phyloP scores from a whole-genome alignment of 2,797 vertebrate genomes.

The Acanthurus leucopareius region DNA sequence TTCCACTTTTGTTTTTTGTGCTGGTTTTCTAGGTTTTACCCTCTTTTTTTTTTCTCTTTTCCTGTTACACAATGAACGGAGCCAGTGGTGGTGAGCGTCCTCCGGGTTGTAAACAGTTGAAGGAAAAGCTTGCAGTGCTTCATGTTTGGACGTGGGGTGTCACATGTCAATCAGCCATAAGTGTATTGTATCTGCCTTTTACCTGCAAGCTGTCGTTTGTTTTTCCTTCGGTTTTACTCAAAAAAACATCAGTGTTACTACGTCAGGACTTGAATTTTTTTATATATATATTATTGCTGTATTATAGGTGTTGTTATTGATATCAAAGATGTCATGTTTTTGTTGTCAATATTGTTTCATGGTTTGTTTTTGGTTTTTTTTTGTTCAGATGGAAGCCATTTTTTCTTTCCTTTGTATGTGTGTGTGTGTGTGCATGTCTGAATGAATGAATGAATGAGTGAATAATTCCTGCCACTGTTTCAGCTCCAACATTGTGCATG shows the following conservation, averaged over 20 bases:
- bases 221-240: conserved; percentile 47
- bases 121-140: conserved; percentile 41
- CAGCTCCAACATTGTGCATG: conserved; percentile 41
- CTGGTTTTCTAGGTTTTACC: conserved; percentile 22
- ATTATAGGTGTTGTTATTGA: conserved; percentile 67
- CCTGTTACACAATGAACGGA: conserved; percentile 34
- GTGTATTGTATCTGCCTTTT: conserved; percentile 50
- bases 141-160: conserved; percentile 16
- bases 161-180: conserved; percentile 51
- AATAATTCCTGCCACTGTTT: conserved; percentile 39
- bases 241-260: conserved; percentile 89
- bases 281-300: conserved; percentile 64
- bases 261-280: conserved; percentile 85
- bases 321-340: conserved; percentile 65
- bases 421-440: conserved; percentile 7
- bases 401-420: conserved; percentile 14
- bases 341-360: conserved; percentile 81
- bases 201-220: conserved; percentile 50
- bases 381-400: conserved; percentile 75
- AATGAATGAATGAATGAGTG: conserved; percentile 16
- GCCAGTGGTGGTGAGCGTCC: conserved; percentile 12
- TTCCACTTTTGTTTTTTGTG: conserved; percentile 62
- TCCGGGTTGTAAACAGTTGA: conserved; percentile 14
- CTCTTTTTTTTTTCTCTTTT: conserved; percentile 8
- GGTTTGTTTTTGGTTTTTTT: conserved; percentile 63